Evolutionary conservation across 2,113 vertebrate genomes (phyloP), one percentile per base, ranked within the genome.

Genomic region (Perca schrenkii): DNA sequence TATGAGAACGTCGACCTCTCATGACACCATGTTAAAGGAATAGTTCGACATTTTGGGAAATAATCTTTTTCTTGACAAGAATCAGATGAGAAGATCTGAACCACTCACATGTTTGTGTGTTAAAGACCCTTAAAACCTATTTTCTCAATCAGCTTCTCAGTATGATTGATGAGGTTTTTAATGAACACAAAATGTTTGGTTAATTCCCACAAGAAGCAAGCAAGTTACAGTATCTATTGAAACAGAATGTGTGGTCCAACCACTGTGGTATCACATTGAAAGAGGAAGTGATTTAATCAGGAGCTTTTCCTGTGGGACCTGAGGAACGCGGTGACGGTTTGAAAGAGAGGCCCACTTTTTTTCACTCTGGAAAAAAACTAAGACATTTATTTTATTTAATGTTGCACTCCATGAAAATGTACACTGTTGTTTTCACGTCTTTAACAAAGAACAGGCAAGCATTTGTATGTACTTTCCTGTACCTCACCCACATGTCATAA

Each of bases 1-100:
- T 97, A 97, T 25, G 96, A 97, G 91, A 96, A 88, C 7, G 93
- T 97, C 0, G 92, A 95, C 71, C 93, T 96, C 52, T 94, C 94
- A 5, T 96, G 90, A 94, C 78, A 47, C 22, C 34, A 8, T 22
- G 54, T 46, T 14, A 61, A 57, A 78, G 40, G 53, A 71, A 58
- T 2, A 63, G 28, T 52, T 57, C 0, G 2, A 63, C 56, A 67
- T 70, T 62, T 49, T 68, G 47, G 67, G 47, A 75, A 46, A 12
- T 22, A 19, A 43, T 43, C 0, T 0, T 1, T 53, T 15, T 64
- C 25, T 40, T 36, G 5, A 22, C 2, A 2, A 65, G 19, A 58
- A 31, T 60, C 14, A 31, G 3, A 50, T 17, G 36, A 74, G 67
- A 77, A 36, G 34, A 74, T 82, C 43, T 14, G 8, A n/a, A 36